Percentiles rank a stretch among this genome's conserved stretches.
These are phyloP conservation scores for Drosophila greeni DNA, from an alignment of 2,888 invertebrate species.

Conservation along the genomic window DNA sequence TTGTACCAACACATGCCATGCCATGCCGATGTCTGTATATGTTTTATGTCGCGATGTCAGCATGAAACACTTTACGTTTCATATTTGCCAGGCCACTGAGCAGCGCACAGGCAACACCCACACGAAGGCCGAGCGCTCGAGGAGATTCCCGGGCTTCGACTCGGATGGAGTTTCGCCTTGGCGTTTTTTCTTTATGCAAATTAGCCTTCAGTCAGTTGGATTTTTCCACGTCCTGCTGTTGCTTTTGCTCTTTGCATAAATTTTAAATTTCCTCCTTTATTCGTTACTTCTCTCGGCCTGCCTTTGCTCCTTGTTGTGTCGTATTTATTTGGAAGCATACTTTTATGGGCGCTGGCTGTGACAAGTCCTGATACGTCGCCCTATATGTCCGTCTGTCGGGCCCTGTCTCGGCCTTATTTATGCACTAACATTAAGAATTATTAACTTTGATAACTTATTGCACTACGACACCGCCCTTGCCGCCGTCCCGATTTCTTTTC, in stretches of 20 bases:
- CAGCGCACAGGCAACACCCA: constrained; percentile 18
- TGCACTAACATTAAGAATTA: constrained; percentile 74
- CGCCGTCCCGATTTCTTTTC: constrained; percentile 46
- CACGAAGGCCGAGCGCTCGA: constrained; percentile 8
- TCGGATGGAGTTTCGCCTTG: constrained; percentile 50
- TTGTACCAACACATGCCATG: constrained; percentile 36
- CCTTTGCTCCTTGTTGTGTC: constrained; percentile 23
- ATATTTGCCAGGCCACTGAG: constrained; percentile 66
- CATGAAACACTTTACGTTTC: constrained; percentile 67
- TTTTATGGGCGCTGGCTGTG: constrained; percentile 57
- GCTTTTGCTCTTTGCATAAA: constrained; percentile 63
- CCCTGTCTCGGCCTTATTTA: constrained; percentile 59
- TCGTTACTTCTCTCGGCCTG: constrained; percentile 41
- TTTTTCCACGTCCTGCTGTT: constrained; percentile 28
- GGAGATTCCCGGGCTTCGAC: constrained; percentile 7
- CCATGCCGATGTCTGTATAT: constrained; percentile 3
- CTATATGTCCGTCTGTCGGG: constrained; percentile 5
- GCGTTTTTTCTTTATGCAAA: constrained; percentile 70
- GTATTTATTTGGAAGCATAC: constrained; percentile 50
- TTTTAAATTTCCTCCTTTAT: constrained; percentile 64
- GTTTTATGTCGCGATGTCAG: constrained; percentile 67
- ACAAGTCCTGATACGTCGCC: constrained; percentile 47
- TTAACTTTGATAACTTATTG: constrained; percentile 73
- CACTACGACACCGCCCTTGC: constrained; percentile 48
- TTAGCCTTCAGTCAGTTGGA: constrained; percentile 53